Evolutionary conservation across 2,113 vertebrate genomes (phyloP), one percentile per base, ranked within the genome.

Genomic region (Synchiropus splendidus): DNA sequence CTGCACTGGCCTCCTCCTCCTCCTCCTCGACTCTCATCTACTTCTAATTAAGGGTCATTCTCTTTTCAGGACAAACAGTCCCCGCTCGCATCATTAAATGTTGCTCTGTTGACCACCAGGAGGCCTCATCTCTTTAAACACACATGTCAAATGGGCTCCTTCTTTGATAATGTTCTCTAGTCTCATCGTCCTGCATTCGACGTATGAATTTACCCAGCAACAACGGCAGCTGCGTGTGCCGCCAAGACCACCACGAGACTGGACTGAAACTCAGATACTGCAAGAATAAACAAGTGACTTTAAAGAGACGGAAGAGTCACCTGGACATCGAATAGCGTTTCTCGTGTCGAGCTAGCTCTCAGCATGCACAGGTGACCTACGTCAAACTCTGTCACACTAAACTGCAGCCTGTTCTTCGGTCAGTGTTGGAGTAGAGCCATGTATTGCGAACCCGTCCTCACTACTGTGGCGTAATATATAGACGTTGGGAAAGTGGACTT

Each of bases 21-120:
- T n/a, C n/a, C n/a, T n/a, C n/a, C 36, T 16, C n/a, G 51, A 35
- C 37, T n/a, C 31, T 50, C 58, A 64, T 70, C 64, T 65, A 35
- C 0, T 18, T 74, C 70, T 86, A 83, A 84, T 85, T 81, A 83
- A 78, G 72, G 76, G 78, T 80, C 80, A 82, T 75, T 77, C 71
- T 61, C 70, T 70, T 75, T 72, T 71, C 75, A 74, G 65, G 65
- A 65, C 48, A 73, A n/a, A 50, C 39, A 47, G 63, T 73, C 67
- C 54, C 65, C 63, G 34, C 65, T 53, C 71, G 59, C 69, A 48
- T 80, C 77, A 82, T 82, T 82, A 78, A 82, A 80, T 73, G 70
- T 54, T 64, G 61, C 17, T 10, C 9, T 16, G 3, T 16, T 53
- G 64, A 73, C 63, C 75, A 82, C 79, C 76, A 67, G 66, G 67